Evolutionary conservation across 2,113 vertebrate genomes (phyloP).

Genomic region (Xenopus tropicalis): DNA sequence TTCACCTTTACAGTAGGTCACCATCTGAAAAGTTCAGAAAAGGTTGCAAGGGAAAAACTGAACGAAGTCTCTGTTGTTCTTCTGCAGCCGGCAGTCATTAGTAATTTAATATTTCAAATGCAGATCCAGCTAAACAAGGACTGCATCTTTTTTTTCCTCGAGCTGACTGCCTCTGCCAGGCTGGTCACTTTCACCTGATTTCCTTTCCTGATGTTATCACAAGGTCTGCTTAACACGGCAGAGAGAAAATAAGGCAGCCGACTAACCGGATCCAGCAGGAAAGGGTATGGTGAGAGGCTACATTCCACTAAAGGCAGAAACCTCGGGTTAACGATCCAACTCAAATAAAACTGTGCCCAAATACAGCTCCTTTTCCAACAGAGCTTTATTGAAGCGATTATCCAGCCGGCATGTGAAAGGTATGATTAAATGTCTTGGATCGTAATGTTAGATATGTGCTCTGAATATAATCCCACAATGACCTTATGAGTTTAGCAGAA

Average conservation of each 20-base stretch:
- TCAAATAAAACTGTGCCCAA: background rate
- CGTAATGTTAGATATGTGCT: background rate
- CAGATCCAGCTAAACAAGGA: background rate
- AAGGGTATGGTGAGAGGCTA: background rate
- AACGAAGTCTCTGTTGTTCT: background rate
- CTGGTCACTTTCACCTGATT: background rate
- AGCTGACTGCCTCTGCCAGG: background rate
- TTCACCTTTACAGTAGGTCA: too few species aligned
- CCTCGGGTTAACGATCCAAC: background rate
- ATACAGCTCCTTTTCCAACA: constrained; percentile 3
- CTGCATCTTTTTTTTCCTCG: background rate
- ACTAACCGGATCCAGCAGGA: constrained; percentile 1
- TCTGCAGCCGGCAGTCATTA: constrained; percentile 1
- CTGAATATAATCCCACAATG: background rate
- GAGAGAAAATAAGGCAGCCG: background rate
- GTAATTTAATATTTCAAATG: background rate
- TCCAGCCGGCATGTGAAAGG: background rate
- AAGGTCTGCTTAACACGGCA: background rate
- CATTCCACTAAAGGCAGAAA: background rate
- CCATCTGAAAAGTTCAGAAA: background rate
- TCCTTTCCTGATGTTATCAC: background rate
- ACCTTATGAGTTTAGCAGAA: constrained; percentile 1
- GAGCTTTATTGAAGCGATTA: background rate
- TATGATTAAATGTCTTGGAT: constrained; percentile 4
- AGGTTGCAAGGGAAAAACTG: background rate